A percentile compares a stretch with the other conserved stretches of the same genome.
phyloP scores from a whole-genome alignment of 2,797 vertebrate genomes.

The Myiotriccus ornatus region DNA sequence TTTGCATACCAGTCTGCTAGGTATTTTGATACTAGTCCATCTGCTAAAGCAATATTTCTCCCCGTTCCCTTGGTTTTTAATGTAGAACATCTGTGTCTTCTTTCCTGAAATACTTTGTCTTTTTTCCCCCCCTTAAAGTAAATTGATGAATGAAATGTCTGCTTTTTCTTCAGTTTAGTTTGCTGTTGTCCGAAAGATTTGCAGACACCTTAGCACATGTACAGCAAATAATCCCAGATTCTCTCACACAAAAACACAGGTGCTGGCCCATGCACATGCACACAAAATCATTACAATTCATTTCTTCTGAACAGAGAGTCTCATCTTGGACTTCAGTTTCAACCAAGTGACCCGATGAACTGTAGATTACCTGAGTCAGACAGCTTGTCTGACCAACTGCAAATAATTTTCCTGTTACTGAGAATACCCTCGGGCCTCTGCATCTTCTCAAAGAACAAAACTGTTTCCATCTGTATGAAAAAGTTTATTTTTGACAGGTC shows the following conservation, averaged over 20 bases:
- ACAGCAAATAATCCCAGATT: conserved; percentile 8
- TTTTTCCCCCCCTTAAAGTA: background rate
- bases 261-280: rapidly evolving
- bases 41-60: conserved; percentile 9
- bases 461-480: conserved; percentile 46
- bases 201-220: background rate
- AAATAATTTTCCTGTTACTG: conserved; percentile 55
- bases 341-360: conserved; percentile 39
- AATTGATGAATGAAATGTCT: conserved; percentile 35
- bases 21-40: conserved; percentile 4
- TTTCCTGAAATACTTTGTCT: background rate
- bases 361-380: conserved; percentile 64
- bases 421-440: conserved; percentile 36
- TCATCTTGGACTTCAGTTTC: conserved; percentile 26
- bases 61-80: background rate
- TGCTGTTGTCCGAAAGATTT: conserved; percentile 5
- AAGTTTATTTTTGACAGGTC: conserved; percentile 32
- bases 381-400: conserved; percentile 50
- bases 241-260: background rate
- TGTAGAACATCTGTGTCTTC: conserved; percentile 40
- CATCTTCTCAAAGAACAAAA: conserved; percentile 21
- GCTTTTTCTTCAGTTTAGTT: conserved; percentile 1
- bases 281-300: background rate
- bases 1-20: background rate
- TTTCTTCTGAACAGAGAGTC: background rate